Base-by-base conservation (phyloP, 2,888 invertebrate genomes). In the Cylindroiulus punctatus region DNA sequence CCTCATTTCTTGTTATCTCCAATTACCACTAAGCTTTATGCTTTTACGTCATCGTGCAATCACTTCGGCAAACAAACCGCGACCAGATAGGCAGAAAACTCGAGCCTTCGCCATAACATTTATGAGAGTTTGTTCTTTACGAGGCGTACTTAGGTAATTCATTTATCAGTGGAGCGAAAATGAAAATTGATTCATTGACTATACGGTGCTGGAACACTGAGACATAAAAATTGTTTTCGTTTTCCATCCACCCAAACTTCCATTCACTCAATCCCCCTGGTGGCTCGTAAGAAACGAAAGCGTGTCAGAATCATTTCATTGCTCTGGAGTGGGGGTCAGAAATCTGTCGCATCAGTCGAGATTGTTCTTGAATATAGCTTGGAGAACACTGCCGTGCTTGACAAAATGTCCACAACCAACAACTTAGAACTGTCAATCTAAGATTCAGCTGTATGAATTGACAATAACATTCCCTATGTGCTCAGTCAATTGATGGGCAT, bases 21-120 rank as follows among this genome's bases (percentile, higher is more conserved):
- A 57, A 57, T 57, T 57, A 57, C 57, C 57, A 57, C 57, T 57
- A 57, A 57, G 57, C 57, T 57, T 57, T 57, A 57, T 57, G 57
- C 57, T 57, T 57, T 57, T 57, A 57, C 57, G 57, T 57, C 57
- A 57, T 57, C 57, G 22, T 22, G 57, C 57, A 57, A 57, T 57
- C 57, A 57, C 57, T 57, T 57, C 57, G 57, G 57, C 57, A 57
- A 57, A 57, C 57, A 57, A 57, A 57, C 57, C 57, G 22, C 57
- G 57, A 57, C 57, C 57, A 57, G 57, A 57, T 57, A 57, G 52
- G 57, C n/a, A 22, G 22, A 52, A 57, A 57, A 57, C 22, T 57
- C 57, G 7, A 57, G 22, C 57, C 57, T 57, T 57, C 22, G 57
- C 57, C 57, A 57, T 57, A 57, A 57, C 57, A 57, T 57, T 57